Evolutionary conservation across 1,140 invertebrate species (phyloP).

Genomic region (Micrasema longulum): DNA sequence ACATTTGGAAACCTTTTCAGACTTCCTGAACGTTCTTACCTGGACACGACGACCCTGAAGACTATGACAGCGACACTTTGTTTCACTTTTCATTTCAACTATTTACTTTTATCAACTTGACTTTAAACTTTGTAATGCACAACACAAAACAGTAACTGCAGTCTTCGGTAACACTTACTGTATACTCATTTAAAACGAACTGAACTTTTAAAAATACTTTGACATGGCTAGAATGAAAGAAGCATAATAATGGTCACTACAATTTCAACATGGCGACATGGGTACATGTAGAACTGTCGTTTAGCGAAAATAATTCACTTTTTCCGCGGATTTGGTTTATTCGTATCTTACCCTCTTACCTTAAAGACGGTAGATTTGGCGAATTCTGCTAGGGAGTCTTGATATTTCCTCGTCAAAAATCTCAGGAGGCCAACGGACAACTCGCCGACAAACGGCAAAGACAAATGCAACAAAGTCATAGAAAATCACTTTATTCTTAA

Average conservation of each 20-base stretch:
- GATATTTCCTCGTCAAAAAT: slow-evolving; percentile 38
- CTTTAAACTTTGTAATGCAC: slow-evolving; percentile 45
- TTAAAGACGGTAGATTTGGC: slow-evolving; percentile 47
- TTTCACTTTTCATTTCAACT: slow-evolving; percentile 51
- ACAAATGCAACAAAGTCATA: slow-evolving; percentile 3
- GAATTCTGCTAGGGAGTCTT: slow-evolving; percentile 37
- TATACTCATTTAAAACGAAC: slow-evolving; percentile 43
- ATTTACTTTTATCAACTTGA: slow-evolving; percentile 42
- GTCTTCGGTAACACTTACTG: slow-evolving; percentile 46
- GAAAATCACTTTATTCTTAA: too few species aligned
- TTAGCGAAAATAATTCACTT: slow-evolving; percentile 39
- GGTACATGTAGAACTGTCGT: slow-evolving; percentile 25
- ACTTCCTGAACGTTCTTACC: slow-evolving; percentile 51
- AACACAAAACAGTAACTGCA: slow-evolving; percentile 51
- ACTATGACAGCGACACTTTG: slow-evolving; percentile 46
- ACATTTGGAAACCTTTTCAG: slow-evolving; percentile 44
- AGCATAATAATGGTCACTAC: slow-evolving; percentile 48
- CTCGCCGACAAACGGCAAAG: slow-evolving; percentile 26
- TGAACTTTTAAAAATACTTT: slow-evolving; percentile 44
- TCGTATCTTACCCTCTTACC: slow-evolving; percentile 48
- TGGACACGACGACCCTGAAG: slow-evolving; percentile 45
- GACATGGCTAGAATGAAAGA: slow-evolving; percentile 47
- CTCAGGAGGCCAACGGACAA: slow-evolving; percentile 43
- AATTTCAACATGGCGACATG: slow-evolving; percentile 43
- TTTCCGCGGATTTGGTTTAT: slow-evolving; percentile 33